Conservation (phyloP, 2,888 invertebrate genomes). For the Orgyia antiqua region DNA sequence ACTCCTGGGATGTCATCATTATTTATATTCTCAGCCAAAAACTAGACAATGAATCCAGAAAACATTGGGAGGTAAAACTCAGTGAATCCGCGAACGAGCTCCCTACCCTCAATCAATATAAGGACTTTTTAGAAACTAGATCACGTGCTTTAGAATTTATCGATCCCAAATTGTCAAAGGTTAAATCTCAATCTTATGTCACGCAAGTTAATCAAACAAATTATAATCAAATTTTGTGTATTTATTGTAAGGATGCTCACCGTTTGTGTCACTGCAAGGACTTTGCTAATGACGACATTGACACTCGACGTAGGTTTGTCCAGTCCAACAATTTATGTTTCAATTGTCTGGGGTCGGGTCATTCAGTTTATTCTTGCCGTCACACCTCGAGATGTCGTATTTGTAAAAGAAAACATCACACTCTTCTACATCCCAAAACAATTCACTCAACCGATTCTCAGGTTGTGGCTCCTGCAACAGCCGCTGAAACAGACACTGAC, state of each 20-base stretch:
- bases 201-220: no score
- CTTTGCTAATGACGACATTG: not conserved
- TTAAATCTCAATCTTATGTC: no score
- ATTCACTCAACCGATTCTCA: no score
- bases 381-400: not conserved
- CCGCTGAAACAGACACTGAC: no score
- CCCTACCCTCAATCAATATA: not conserved
- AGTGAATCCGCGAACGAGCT: not conserved
- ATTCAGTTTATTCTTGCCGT: not conserved
- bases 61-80: constrained; percentile 1
- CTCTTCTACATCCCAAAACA: constrained; percentile 1
- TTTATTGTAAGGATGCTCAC: no score
- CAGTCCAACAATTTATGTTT: not conserved
- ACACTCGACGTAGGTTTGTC: not conserved
- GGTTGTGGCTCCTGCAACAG: no score
- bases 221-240: no score
- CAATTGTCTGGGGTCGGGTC: not conserved
- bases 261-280: no score
- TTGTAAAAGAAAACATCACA: constrained; percentile 1
- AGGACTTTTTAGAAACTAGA: not conserved
- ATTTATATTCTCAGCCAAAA: not conserved
- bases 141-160: not conserved
- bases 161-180: no score
- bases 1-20: not conserved
- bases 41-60: not conserved